These are phyloP conservation scores for Drosophila sordidapex DNA, from an alignment of 2,888 invertebrate genomes.

Conservation along the genomic window DNA sequence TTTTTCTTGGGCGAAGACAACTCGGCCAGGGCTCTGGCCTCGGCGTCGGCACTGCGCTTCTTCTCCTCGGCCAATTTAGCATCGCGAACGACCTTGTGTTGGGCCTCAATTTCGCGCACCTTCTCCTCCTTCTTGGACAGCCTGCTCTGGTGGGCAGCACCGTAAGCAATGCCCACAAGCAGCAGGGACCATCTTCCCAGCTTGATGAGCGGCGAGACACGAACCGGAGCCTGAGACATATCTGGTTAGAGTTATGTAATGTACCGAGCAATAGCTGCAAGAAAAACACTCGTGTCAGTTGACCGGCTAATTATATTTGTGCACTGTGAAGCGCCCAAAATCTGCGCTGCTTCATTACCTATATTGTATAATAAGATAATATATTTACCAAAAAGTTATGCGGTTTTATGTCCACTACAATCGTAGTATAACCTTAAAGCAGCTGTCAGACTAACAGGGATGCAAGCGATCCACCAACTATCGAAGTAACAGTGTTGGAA, in stretches of 20 bases:
- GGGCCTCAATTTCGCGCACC: slow-evolving; percentile 88
- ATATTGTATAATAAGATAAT: slow-evolving; percentile 16
- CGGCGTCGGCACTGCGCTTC: slow-evolving; percentile 86
- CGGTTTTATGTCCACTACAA: slow-evolving; percentile 47
- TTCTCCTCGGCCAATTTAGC: slow-evolving; percentile 91
- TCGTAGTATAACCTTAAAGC: slow-evolving; percentile 73
- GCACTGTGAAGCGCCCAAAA: not conserved
- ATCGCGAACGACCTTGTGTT: slow-evolving; percentile 89
- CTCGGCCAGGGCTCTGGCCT: slow-evolving; percentile 75
- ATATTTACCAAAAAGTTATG: slow-evolving; percentile 64
- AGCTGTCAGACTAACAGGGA: slow-evolving; percentile 69
- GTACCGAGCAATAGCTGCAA: slow-evolving; percentile 61
- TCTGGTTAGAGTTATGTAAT: slow-evolving; percentile 80
- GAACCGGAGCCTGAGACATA: slow-evolving; percentile 88
- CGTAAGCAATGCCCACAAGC: slow-evolving; percentile 90
- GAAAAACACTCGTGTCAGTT: slow-evolving; percentile 21
- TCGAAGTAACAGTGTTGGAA: slow-evolving; percentile 37
- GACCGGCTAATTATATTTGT: rapidly evolving
- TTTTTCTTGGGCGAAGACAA: slow-evolving; percentile 63
- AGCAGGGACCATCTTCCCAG: slow-evolving; percentile 93
- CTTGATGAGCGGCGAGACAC: slow-evolving; percentile 93
- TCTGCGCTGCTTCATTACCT: not conserved
- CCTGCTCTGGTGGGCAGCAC: slow-evolving; percentile 89
- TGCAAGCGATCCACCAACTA: slow-evolving; percentile 37
- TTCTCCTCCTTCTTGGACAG: slow-evolving; percentile 89